Percentiles rank a stretch among this genome's conserved stretches.
Evolutionary conservation across 92 coral and sea anemone species (phyloP).

Genomic region (Phenganax marumi): DNA sequence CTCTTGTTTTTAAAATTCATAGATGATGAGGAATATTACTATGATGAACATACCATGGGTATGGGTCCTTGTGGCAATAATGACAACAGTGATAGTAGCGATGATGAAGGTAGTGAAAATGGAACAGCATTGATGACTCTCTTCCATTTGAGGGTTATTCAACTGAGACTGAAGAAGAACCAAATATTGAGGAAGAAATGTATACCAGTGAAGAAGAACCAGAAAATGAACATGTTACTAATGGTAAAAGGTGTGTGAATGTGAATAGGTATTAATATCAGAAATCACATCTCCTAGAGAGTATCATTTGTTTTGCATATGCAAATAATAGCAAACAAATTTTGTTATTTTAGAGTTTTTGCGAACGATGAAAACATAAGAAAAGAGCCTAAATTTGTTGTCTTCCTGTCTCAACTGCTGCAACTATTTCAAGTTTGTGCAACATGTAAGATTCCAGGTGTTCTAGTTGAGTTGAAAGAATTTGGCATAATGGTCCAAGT

Average conservation of each 20-base stretch:
- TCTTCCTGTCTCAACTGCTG: conserved; percentile 63
- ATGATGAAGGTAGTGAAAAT: neutral
- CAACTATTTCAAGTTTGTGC: conserved; percentile 59
- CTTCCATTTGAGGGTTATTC: neutral
- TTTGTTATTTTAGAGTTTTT: conserved; percentile 16
- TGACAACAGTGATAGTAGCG: neutral
- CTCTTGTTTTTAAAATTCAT: neutral
- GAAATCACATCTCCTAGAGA: neutral
- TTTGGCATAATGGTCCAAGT: conserved; percentile 65
- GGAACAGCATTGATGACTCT: conserved; percentile 8
- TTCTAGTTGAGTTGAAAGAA: conserved; percentile 34
- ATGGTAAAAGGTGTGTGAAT: conserved; percentile 24
- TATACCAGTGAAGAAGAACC: neutral
- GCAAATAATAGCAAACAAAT: conserved; percentile 1
- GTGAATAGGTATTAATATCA: neutral
- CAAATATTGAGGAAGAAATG: conserved; percentile 1
- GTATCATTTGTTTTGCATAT: neutral
- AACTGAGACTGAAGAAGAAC: conserved; percentile 14
- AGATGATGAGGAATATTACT: conserved; percentile 7
- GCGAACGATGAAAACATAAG: conserved; percentile 49
- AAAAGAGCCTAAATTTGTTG: conserved; percentile 59
- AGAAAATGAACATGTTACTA: conserved; percentile 12
- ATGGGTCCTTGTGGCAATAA: neutral
- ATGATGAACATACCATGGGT: neutral
- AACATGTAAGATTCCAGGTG: conserved; percentile 40